These are phyloP conservation scores for Sinhomidia bicolor DNA, from an alignment of 2,888 invertebrate genomes.

Conservation along the genomic window DNA sequence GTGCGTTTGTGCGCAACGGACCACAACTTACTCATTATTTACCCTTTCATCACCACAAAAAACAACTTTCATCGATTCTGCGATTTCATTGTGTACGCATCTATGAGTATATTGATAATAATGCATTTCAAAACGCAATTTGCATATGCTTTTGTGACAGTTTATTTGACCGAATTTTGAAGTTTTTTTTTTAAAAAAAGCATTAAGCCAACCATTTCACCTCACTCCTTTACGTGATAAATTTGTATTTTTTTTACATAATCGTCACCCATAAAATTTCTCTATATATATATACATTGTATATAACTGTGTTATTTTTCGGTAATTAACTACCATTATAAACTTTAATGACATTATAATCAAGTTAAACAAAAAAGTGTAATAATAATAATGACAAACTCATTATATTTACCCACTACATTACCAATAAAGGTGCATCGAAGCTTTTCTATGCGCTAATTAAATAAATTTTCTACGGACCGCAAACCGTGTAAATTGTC, in stretches of 20 bases:
- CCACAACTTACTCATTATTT: constrained; percentile 50
- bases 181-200: too few relatives aligned
- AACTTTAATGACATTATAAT: constrained; percentile 4
- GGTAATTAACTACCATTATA: background rate
- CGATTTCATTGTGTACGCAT: too few relatives aligned
- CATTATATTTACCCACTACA: background rate
- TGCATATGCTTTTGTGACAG: too few relatives aligned
- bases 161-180: constrained; percentile 39
- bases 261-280: background rate
- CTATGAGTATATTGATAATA: too few relatives aligned
- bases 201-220: too few relatives aligned
- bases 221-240: too few relatives aligned
- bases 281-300: background rate
- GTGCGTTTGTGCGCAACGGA: constrained; percentile 41
- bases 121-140: too few relatives aligned
- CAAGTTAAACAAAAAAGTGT: background rate
- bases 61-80: constrained; percentile 18
- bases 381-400: background rate
- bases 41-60: constrained; percentile 20
- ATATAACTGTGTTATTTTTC: background rate
- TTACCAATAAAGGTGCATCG: background rate
- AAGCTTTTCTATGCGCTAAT: background rate
- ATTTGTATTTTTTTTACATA: constrained; percentile 4
- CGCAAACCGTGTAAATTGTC: background rate
- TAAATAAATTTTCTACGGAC: constrained; percentile 9